Conservation (phyloP, 2,888 invertebrate species). For the Mimumesa dahlbomi region DNA sequence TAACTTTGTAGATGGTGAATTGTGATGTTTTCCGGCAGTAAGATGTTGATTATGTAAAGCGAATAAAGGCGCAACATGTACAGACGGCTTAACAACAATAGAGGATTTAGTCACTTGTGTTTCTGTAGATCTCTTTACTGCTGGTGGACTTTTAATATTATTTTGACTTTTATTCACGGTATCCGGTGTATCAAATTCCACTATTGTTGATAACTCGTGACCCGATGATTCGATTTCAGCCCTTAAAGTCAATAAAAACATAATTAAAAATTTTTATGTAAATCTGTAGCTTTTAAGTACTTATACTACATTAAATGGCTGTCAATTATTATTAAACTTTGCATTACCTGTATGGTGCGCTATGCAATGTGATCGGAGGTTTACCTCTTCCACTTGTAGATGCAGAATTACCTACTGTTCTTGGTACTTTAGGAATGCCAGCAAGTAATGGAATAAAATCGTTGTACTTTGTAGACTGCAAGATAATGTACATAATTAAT, state of each 20-base stretch:
- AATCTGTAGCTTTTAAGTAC: too few species aligned
- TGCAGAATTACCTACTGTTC: conserved; percentile 40
- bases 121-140: conserved; percentile 23
- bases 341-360: conserved; percentile 68
- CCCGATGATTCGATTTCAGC: conserved; percentile 66
- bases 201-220: conserved; percentile 86
- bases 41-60: conserved; percentile 24
- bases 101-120: conserved; percentile 24
- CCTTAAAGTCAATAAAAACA: conserved; percentile 52
- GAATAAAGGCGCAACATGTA: conserved; percentile 57
- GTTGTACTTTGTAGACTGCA: conserved; percentile 35
- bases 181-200: conserved; percentile 86
- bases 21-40: not conserved
- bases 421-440: conserved; percentile 71
- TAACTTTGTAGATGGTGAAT: conserved; percentile 12
- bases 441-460: conserved; percentile 68
- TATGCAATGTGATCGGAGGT: conserved; percentile 72
- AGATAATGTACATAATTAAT: conserved; percentile 1
- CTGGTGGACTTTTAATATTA: conserved; percentile 61
- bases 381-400: conserved; percentile 59
- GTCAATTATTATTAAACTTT: conserved; percentile 15
- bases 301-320: too few species aligned
- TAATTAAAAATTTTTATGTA: not conserved
- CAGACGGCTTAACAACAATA: conserved; percentile 54
- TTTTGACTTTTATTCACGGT: conserved; percentile 79